phyloP scores from a whole-genome alignment of 2,113 vertebrate species.

The Tretioscincus oriximinensis region DNA sequence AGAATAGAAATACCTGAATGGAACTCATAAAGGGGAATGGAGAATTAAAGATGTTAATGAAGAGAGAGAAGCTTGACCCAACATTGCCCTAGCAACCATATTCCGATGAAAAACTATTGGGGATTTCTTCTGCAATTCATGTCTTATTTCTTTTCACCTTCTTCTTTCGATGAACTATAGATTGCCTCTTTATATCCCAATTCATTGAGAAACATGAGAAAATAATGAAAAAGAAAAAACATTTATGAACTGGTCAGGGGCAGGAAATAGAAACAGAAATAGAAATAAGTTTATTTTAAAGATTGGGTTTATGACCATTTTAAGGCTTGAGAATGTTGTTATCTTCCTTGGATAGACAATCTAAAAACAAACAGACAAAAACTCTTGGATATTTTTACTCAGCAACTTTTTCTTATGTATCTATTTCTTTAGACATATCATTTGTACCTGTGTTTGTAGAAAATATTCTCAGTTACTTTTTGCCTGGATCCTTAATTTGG shows the following conservation, averaged over 20 bases:
- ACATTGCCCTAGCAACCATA: neutral
- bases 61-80: neutral
- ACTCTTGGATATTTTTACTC: neutral
- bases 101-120: neutral
- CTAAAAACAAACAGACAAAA: neutral
- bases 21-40: conserved; percentile 3
- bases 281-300: conserved; percentile 5
- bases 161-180: conserved; percentile 6
- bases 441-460: neutral
- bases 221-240: neutral
- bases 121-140: neutral
- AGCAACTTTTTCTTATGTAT: neutral
- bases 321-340: neutral
- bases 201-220: neutral
- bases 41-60: neutral
- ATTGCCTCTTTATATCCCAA: neutral
- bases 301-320: neutral
- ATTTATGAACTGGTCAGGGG: conserved; percentile 18
- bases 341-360: neutral
- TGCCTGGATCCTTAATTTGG: no score
- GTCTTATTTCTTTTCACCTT: neutral
- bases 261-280: conserved; percentile 33
- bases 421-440: no score
- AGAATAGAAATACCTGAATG: neutral
- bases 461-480: neutral